Percentiles rank a stretch among this genome's conserved stretches.
phyloP scores from a whole-genome alignment of 2,888 invertebrate genomes.

The Drosophila merina region DNA sequence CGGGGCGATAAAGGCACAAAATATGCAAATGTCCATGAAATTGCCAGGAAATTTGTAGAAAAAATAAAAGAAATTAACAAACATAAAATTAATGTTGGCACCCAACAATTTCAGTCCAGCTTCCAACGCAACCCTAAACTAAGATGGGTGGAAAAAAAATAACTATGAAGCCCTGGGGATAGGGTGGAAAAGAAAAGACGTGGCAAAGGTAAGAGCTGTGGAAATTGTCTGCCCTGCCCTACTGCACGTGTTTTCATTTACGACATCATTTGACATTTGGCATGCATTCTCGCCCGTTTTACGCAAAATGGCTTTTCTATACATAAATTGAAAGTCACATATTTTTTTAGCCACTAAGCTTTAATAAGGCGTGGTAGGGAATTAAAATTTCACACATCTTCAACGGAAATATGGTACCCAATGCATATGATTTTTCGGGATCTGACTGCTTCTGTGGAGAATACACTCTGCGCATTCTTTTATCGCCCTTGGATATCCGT shows the following conservation, averaged over 20 bases:
- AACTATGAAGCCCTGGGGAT: background rate
- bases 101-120: slow-evolving; percentile 66
- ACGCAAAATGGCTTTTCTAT: slow-evolving; percentile 58
- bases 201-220: slow-evolving; percentile 10
- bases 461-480: no score
- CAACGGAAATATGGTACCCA: no score
- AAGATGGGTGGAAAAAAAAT: slow-evolving; percentile 2
- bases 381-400: no score
- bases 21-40: slow-evolving; percentile 80
- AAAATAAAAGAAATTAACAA: slow-evolving; percentile 80
- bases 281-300: slow-evolving; percentile 29
- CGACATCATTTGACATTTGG: slow-evolving; percentile 42
- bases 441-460: no score
- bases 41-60: slow-evolving; percentile 64
- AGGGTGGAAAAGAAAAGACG: slow-evolving; percentile 4
- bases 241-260: slow-evolving; percentile 71
- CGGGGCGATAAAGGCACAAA: slow-evolving; percentile 41
- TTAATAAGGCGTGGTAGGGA: no score
- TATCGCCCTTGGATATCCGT: no score
- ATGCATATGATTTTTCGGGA: no score
- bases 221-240: slow-evolving; percentile 18
- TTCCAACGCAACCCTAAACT: slow-evolving; percentile 30
- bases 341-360: no score
- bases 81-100: slow-evolving; percentile 81
- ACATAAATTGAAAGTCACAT: no score